phyloP scores from a whole-genome alignment of 2,113 vertebrate species.

The Tapirus terrestris region DNA sequence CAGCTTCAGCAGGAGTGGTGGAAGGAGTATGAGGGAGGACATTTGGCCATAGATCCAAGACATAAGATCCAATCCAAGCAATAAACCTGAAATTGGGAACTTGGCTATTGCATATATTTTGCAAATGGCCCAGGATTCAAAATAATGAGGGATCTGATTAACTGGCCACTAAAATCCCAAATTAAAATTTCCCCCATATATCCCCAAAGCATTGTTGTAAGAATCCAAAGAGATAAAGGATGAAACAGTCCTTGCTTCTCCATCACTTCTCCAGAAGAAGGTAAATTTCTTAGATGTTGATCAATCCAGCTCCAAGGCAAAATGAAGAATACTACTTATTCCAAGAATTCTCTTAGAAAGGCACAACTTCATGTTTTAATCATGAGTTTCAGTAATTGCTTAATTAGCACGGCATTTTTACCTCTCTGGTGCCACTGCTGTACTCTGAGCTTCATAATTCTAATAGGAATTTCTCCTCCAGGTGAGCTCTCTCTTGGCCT shows the following conservation, averaged over 20 bases:
- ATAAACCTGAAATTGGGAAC: neutral
- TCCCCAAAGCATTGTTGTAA: neutral
- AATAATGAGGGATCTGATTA: neutral
- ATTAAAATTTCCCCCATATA: neutral
- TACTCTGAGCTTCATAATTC: conserved; percentile 54
- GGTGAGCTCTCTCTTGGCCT: neutral
- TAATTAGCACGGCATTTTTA: conserved; percentile 77
- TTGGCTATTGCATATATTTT: neutral
- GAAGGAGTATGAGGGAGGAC: neutral
- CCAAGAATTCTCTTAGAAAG: conserved; percentile 70
- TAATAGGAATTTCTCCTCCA: conserved; percentile 17
- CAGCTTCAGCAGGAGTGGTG: neutral
- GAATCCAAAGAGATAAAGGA: neutral
- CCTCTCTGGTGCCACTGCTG: conserved; percentile 38
- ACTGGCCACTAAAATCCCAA: neutral
- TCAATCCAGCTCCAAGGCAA: conserved; percentile 51
- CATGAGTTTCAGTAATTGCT: conserved; percentile 74
- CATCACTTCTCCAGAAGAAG: neutral
- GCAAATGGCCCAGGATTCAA: neutral
- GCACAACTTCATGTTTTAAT: conserved; percentile 74
- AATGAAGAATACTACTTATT: conserved; percentile 56
- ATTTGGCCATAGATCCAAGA: neutral
- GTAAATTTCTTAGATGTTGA: neutral
- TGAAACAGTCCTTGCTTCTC: neutral
- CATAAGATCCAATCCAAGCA: neutral